Evolutionary conservation across 2,797 vertebrate species (phyloP).

Genomic region (Hozukius guyotensis): DNA sequence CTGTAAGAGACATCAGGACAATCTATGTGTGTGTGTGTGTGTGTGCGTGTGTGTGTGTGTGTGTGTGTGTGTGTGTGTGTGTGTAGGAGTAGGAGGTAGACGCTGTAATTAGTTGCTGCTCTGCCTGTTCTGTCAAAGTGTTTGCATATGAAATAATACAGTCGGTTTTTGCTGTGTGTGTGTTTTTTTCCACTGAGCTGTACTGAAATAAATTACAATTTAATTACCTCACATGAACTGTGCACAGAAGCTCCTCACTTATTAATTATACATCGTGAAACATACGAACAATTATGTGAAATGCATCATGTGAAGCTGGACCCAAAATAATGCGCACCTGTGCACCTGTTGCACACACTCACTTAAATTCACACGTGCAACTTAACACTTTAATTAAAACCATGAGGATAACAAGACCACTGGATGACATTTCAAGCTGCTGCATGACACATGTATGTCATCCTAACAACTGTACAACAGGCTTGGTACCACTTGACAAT

Average conservation of each 20-base stretch:
- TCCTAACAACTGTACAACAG: background rate
- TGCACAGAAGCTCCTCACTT: background rate
- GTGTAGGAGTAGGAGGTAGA: slow-evolving; percentile 6
- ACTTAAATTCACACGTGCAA: background rate
- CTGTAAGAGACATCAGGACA: slow-evolving; percentile 40
- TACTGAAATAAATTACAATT: background rate
- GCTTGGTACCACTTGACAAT: background rate
- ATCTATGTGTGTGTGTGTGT: background rate
- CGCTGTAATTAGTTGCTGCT: slow-evolving; percentile 45
- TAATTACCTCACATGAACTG: slow-evolving; percentile 1
- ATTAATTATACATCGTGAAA: background rate
- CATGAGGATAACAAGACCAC: slow-evolving; percentile 33
- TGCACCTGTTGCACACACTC: slow-evolving; percentile 4
- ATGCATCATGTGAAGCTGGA: background rate
- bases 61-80: slow-evolving; percentile 5
- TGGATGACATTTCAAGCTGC: slow-evolving; percentile 44
- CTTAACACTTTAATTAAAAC: slow-evolving; percentile 38
- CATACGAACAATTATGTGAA: background rate
- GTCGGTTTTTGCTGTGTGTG: background rate
- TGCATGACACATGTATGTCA: slow-evolving; percentile 1
- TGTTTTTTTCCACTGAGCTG: background rate
- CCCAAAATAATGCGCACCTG: background rate
- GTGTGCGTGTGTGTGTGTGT: background rate
- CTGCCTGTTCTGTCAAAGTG: slow-evolving; percentile 12
- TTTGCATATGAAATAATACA: slow-evolving; percentile 14